Base-by-base conservation (phyloP, 2,113 vertebrate species). In the Nothoprocta pentlandii region DNA sequence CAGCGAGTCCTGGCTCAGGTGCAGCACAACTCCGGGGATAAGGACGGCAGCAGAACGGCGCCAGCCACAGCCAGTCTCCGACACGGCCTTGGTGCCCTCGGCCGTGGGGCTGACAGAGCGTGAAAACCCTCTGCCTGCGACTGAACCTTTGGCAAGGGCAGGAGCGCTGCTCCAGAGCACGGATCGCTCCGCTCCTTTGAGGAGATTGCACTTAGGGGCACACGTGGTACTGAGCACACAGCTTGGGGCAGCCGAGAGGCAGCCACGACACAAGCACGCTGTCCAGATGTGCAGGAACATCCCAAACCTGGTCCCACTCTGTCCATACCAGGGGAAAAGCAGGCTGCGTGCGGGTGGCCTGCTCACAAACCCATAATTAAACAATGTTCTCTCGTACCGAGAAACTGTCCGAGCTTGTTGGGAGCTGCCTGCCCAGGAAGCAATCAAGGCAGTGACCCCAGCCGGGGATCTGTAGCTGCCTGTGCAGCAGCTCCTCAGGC, bases 81-180 rank as follows among this genome's bases (percentile, higher is more conserved):
- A 22, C 51, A 17, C 10, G 71, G 56, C 47, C 66, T n/a, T 70
- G n/a, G 53, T 56, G 41, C 64, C 53, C 32, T 23, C 80, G 84
- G 42, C 61, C 73, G 16, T 0, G 0, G 77, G 26, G 62, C 28
- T 73, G 70, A 66, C 42, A 6, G 0, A 8, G 54, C 6, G 2
- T 34, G 75, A n/a, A 90, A 92, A 26, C 4, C 8, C 25, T 49
- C 19, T 21, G 36, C 15, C 41, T 68, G 30, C 32, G 39, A 49
- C 3, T 0, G 0, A 13, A 20, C 9, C 49, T n/a, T 56, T 44
- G 75, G 71, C 17, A 13, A 26, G 34, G 34, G 12, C 23, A 9
- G 39, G 32, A 69, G 84, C 23, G 30, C 67, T 16, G 25, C 41
- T 66, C 6, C 58, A 53, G 19, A 2, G 1, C 22, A 2, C 0